Evolutionary conservation across 2,888 invertebrate species (phyloP).

Genomic region (Campopleginae sp.): DNA sequence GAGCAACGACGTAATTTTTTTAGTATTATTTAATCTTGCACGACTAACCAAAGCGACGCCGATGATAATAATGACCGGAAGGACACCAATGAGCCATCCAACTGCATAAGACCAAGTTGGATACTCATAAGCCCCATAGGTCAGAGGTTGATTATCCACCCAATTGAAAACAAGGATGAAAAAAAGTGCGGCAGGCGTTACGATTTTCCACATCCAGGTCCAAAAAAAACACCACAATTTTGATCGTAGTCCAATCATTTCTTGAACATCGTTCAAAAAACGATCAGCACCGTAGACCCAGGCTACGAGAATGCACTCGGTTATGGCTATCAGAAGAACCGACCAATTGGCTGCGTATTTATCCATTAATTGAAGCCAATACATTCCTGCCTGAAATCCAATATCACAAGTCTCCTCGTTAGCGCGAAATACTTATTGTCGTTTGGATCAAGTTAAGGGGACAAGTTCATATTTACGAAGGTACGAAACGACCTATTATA

Average conservation of each 20-base stretch:
- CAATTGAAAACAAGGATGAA: constrained; percentile 92
- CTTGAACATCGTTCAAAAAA: constrained; percentile 91
- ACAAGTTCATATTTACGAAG: background rate
- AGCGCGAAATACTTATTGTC: background rate
- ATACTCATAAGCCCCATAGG: constrained; percentile 90
- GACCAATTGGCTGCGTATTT: constrained; percentile 93
- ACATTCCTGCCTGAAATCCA: constrained; percentile 89
- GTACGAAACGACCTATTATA: background rate
- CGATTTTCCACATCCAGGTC: constrained; percentile 91
- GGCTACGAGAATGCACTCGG: constrained; percentile 91
- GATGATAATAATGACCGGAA: constrained; percentile 89
- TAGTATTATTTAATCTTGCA: constrained; percentile 37
- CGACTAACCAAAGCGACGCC: constrained; percentile 78
- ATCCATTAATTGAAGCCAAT: constrained; percentile 91
- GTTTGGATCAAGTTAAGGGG: background rate
- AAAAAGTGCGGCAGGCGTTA: constrained; percentile 91
- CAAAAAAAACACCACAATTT: constrained; percentile 89
- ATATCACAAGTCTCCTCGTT: background rate
- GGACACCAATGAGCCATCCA: constrained; percentile 91
- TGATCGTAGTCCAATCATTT: constrained; percentile 91
- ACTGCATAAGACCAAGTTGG: constrained; percentile 92
- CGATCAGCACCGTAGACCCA: constrained; percentile 94
- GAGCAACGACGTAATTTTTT: no score
- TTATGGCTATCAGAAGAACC: constrained; percentile 90
- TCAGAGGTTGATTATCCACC: constrained; percentile 91